A percentile compares a stretch with the other conserved stretches of the same genome.
These are phyloP conservation scores for Xenopus borealis DNA, from an alignment of 2,113 vertebrate species.

Conservation along the genomic window DNA sequence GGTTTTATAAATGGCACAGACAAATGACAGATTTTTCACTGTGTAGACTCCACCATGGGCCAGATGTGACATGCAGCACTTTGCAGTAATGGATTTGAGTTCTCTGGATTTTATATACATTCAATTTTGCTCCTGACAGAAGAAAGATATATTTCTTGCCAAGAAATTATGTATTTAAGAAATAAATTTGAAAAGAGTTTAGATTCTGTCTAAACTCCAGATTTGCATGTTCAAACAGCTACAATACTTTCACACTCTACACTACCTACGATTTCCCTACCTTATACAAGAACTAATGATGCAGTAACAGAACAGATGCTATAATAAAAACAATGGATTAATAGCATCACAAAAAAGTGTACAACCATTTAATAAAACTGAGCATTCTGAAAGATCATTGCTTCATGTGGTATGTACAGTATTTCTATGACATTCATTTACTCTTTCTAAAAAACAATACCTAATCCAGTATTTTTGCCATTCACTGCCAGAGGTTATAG, in stretches of 20 bases:
- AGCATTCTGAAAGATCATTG: neutral
- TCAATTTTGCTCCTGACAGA: neutral
- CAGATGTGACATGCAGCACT: too few species aligned
- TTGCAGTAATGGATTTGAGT: too few species aligned
- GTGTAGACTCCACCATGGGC: too few species aligned
- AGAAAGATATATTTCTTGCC: neutral
- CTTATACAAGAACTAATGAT: neutral
- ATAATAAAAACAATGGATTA: neutral
- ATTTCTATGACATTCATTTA: neutral
- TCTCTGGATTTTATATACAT: neutral
- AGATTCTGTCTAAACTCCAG: too few species aligned
- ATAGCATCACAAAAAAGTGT: neutral
- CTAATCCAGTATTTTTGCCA: neutral
- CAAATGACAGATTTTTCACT: too few species aligned
- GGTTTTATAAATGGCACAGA: too few species aligned
- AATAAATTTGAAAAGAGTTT: too few species aligned
- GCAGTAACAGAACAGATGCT: neutral
- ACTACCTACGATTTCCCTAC: neutral
- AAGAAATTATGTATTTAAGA: too few species aligned
- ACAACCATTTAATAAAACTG: neutral
- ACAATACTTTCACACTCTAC: neutral
- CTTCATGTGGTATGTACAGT: neutral
- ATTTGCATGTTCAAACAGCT: too few species aligned
- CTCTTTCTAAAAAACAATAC: neutral
- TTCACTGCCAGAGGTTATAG: neutral